A percentile compares a stretch with the other conserved stretches of the same genome.
Evolutionary conservation across 2,797 vertebrate genomes (phyloP).

Genomic region (Gobionotothen gibberifrons): DNA sequence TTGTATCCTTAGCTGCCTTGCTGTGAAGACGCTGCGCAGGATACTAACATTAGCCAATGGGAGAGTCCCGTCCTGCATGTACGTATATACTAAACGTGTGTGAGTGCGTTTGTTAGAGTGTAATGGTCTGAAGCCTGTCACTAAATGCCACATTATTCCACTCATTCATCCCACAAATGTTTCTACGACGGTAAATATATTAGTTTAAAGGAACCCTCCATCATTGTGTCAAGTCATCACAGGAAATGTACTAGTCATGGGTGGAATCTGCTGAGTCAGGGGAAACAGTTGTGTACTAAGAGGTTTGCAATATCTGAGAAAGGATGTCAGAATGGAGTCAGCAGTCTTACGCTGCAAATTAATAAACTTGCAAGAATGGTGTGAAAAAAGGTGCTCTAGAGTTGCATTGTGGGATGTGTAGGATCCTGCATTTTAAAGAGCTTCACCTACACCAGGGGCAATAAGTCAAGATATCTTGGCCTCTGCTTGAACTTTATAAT

Average conservation of each 20-base stretch:
- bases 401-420: slow-evolving; percentile 9
- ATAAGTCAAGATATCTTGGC: not conserved
- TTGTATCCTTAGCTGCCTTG: slow-evolving; percentile 54
- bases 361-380: not conserved
- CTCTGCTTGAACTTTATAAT: not conserved
- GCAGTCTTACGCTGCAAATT: not conserved
- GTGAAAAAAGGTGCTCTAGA: not conserved
- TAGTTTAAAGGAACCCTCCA: not conserved
- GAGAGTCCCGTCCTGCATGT: not conserved
- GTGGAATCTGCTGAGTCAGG: not conserved
- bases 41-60: slow-evolving; percentile 58
- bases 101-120: not conserved
- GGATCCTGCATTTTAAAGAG: not conserved
- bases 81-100: not conserved
- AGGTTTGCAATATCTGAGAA: slow-evolving; percentile 3
- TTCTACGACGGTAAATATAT: slow-evolving; percentile 7
- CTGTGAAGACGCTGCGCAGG: slow-evolving; percentile 44
- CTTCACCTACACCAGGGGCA: not conserved
- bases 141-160: slow-evolving; percentile 1
- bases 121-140: slow-evolving; percentile 9
- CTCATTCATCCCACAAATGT: slow-evolving; percentile 13
- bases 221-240: not conserved
- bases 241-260: not conserved
- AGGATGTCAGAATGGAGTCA: not conserved
- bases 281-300: not conserved